Base-by-base conservation (phyloP, 2,888 invertebrate genomes). In the Eristalinus sepulchralis region DNA sequence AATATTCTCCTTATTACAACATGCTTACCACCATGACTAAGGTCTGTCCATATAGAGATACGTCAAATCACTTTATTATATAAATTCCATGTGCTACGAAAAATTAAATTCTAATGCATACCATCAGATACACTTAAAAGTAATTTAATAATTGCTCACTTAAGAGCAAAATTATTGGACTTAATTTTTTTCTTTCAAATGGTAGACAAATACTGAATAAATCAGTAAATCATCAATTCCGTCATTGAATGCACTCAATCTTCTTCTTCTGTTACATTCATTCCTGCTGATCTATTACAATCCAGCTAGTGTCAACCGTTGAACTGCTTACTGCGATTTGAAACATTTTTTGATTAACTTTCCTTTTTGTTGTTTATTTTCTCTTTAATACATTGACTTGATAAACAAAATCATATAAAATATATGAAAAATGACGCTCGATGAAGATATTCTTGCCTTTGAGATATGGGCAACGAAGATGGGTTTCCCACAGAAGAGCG, bases 391-490 rank as follows among this genome's bases (percentile, higher is more conserved):
- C 24, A 22, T 57, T 57, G 13, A 57, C 24, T 57, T 24, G 13
- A 22, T 27, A 11, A 24, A n/a, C 22, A 57, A 13, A 9, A n/a
- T 13, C 53, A 17, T 5, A 34, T 3, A 3, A 17, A 22, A 24
- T 8, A 64, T 63, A 31, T 59, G 3, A 3, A 82, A 53, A 68
- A 89, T 89, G 89, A 79, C 86, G 8, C 70, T 89, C 0, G 88
- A 88, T 10, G 89, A 90, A n/a, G 90, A 92, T 78, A 89, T 91
- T 2, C 73, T 88, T 1, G 68, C 79, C 0, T 92, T 92, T 88
- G 90, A 89, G 11, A 20, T 84, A 4, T 92, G 92, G 92, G 92
- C 92, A 0, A 90, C 89, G 5, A 90, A 89, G 6, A 57, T 92
- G 24, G 92, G 92, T 1, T 91, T 90, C 20, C 90, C 91, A 8